Evolutionary conservation across 2,888 invertebrate genomes (phyloP).

Genomic region (Tenthredo amoena): DNA sequence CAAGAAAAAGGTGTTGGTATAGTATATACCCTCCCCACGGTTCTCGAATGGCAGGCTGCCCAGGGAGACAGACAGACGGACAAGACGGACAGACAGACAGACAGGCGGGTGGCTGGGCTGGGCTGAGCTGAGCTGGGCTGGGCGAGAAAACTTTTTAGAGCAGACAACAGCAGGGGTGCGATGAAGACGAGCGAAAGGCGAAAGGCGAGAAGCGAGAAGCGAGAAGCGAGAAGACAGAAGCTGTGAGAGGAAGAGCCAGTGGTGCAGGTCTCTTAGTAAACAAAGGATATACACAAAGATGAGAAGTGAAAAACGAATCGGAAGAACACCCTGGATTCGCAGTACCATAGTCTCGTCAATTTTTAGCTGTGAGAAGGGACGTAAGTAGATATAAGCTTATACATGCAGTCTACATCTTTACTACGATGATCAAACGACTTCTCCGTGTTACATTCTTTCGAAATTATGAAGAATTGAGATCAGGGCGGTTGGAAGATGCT

Average conservation of each 20-base stretch:
- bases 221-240: constrained; percentile 15
- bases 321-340: not conserved
- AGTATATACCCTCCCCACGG: constrained; percentile 13
- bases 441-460: too few species aligned
- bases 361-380: not conserved
- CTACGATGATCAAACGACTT: not conserved
- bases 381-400: too few species aligned
- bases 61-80: not conserved
- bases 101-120: not conserved
- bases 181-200: constrained; percentile 20
- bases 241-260: not conserved
- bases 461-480: too few species aligned
- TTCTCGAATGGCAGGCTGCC: constrained; percentile 22
- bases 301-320: constrained; percentile 9
- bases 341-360: not conserved
- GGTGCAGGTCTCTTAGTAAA: not conserved
- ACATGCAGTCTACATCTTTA: not conserved
- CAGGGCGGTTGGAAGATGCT: too few species aligned
- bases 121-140: not conserved
- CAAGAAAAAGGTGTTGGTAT: not conserved
- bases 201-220: not conserved
- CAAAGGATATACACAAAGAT: constrained; percentile 26
- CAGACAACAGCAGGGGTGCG: constrained; percentile 44
- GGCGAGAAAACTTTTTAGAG: constrained; percentile 32
- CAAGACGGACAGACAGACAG: constrained; percentile 6